These are phyloP conservation scores for Circaetus cinerascens DNA, from an alignment of 2,113 vertebrate species.

Conservation along the genomic window DNA sequence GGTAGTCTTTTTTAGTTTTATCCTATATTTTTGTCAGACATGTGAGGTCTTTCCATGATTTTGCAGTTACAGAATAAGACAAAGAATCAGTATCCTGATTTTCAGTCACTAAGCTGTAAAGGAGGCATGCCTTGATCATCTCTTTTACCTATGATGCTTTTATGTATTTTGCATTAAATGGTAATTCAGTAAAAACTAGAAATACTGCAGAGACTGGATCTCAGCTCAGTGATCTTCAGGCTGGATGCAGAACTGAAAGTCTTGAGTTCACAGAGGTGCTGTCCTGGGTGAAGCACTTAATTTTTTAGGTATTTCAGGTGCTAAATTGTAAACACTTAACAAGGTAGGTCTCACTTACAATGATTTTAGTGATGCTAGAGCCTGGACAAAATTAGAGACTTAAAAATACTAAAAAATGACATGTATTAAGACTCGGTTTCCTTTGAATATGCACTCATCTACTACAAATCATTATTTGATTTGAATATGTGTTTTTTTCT, in stretches of 20 bases:
- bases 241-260: background rate
- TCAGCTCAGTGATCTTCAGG: background rate
- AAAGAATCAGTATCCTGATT: background rate
- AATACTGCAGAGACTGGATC: background rate
- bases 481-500: no score
- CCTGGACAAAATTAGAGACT: background rate
- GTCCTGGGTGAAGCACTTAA: background rate
- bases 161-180: background rate
- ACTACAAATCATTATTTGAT: no score
- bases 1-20: background rate
- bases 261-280: background rate
- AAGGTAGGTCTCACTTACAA: background rate
- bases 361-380: background rate
- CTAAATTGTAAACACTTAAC: rapidly evolving
- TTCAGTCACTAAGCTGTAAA: background rate
- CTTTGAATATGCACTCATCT: no score
- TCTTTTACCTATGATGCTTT: background rate
- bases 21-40: background rate
- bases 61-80: background rate
- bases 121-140: background rate
- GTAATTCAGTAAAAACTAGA: background rate
- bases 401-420: no score
- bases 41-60: background rate
- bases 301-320: background rate
- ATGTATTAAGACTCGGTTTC: no score